Evolutionary conservation across 2,797 vertebrate genomes (phyloP).

Genomic region (Zalophus californianus): DNA sequence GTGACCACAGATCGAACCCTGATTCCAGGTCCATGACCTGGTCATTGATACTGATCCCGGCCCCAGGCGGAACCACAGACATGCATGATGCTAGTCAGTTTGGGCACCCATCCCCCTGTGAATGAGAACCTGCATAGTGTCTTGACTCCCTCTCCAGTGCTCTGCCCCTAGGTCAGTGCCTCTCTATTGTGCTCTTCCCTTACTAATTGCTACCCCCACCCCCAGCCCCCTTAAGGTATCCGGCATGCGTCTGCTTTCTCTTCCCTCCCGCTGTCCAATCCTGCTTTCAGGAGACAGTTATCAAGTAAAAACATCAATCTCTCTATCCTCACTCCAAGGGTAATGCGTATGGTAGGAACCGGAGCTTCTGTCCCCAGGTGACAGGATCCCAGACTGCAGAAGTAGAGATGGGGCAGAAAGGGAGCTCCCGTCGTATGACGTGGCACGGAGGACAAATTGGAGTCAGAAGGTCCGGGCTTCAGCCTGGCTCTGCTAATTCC

Average conservation of each 20-base stretch:
- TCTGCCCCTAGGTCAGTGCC: neutral
- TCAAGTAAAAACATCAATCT: neutral
- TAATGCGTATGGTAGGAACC: neutral
- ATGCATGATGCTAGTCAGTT: neutral
- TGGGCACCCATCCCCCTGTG: neutral
- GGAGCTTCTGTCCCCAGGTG: neutral
- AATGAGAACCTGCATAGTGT: neutral
- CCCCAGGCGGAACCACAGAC: neutral
- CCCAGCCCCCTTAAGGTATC: neutral
- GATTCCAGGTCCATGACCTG: neutral
- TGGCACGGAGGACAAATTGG: neutral
- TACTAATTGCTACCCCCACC: neutral
- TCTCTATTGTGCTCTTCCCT: neutral
- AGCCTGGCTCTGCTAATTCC: neutral
- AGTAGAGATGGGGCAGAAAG: neutral
- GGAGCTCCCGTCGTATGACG: neutral
- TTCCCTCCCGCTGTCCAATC: neutral
- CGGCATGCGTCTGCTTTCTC: neutral
- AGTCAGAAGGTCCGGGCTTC: neutral
- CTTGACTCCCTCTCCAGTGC: neutral
- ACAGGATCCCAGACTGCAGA: neutral
- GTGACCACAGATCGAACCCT: neutral
- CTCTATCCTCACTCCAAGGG: neutral
- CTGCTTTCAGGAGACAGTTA: neutral
- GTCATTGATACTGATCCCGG: neutral